A percentile compares a stretch with the other conserved stretches of the same genome.
phyloP scores from a whole-genome alignment of 2,888 invertebrate genomes.

The Galeopsomyia nigrocyanea region DNA sequence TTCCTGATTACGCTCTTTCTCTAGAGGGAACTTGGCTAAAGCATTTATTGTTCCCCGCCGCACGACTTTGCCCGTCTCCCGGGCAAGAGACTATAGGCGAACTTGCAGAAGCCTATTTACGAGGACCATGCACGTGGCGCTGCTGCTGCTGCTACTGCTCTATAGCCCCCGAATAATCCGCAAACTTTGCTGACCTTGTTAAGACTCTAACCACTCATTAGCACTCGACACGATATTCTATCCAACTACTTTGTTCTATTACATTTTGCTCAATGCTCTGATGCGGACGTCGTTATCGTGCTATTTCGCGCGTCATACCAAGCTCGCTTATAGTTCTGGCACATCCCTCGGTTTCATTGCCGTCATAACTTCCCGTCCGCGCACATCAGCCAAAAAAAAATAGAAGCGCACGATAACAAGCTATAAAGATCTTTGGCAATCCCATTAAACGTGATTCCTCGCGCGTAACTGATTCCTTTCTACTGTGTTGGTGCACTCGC shows the following conservation, averaged over 20 bases:
- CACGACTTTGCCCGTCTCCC: conserved; percentile 6
- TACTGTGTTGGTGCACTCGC: conserved; percentile 15
- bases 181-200: conserved; percentile 36
- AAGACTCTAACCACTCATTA: conserved; percentile 40
- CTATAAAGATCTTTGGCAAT: conserved; percentile 22
- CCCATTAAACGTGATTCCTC: conserved; percentile 26
- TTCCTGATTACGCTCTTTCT: conserved; percentile 24
- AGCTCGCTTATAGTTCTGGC: not conserved
- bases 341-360: too few species aligned
- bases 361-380: not conserved
- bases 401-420: not conserved
- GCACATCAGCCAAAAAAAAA: not conserved
- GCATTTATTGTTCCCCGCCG: conserved; percentile 31
- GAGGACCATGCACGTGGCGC: not conserved
- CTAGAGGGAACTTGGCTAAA: conserved; percentile 33
- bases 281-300: not conserved
- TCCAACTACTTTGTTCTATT: conserved; percentile 12
- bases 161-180: conserved; percentile 18
- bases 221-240: not conserved
- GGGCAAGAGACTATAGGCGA: not conserved
- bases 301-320: not conserved
- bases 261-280: too few species aligned
- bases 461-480: conserved; percentile 27
- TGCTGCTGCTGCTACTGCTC: not conserved
- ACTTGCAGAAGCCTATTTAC: conserved; percentile 14